Evolutionary conservation across 2,797 vertebrate species (phyloP), one percentile per base, ranked within the genome.

Genomic region (Pampus argenteus): DNA sequence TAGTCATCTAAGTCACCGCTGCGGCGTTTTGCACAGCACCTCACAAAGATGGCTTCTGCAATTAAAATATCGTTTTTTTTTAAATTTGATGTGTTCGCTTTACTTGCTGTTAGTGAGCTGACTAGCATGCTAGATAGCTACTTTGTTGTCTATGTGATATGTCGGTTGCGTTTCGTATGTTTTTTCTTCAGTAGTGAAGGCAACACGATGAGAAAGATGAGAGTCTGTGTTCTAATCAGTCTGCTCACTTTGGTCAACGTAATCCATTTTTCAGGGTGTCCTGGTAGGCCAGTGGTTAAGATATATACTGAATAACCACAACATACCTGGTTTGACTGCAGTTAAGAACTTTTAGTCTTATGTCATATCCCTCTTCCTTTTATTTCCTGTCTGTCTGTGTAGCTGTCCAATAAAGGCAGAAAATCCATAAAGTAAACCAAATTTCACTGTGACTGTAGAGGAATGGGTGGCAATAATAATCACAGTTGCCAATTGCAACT

Each of bases 1-100:
- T 17, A 34, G 49, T 50, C 67, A n/a, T 76, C 28, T 26, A 28
- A 52, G 47, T 51, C 29, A 52, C 25, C 34, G 28, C 31, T 31
- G 25, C 5, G 25, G 17, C 15, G 36, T 44, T 70, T 66, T 38
- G 9, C 9, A 11, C 15, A 22, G 31, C 31, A 57, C 11, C 26
- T 48, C 42, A 38, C 20, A 6, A 66, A 47, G 18, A 34, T 38
- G 0, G 54, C 68, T 71, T 36, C 11, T 52, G 59, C 38, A 49
- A 29, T 4, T 11, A 48, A 48, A 45, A 9, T n/a, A 28, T 5
- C n/a, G 1, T 28, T 66, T 54, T 31, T 17, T 26, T 15, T 15
- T 9, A n/a, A n/a, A n/a, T 29, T 28, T 57, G 28, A 14, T 61
- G 38, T 29, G 2, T 51, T 68, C 44, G 40, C 6, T 47, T 31